Evolutionary conservation across 2,797 vertebrate species (phyloP), one percentile per base, ranked within the genome.

Genomic region (Acridotheres tristis): DNA sequence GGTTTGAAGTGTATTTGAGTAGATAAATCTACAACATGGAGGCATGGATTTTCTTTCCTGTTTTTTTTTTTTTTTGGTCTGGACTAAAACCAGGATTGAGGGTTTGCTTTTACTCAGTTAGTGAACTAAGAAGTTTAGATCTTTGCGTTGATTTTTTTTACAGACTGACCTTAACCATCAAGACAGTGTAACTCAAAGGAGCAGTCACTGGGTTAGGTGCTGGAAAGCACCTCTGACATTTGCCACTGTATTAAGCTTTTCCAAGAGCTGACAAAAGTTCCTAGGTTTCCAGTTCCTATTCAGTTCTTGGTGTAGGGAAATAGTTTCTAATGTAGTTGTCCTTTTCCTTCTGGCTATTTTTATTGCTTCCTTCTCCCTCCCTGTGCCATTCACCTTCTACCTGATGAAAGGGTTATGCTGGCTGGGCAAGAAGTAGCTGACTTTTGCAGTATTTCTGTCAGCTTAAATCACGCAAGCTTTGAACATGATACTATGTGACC

Each of bases 11-110:
- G 4, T 55, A 26, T 85, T 86, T 89, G 29, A 48, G 12, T 32
- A 58, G n/a, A n/a, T 78, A 59, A 82, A 66, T 73, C 13, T 50
- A 9, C 29, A 53, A 6, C 4, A 5, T 19, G 23, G 32, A 84
- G 8, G 3, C 13, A 32, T 10, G 11, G 36, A 9, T 29, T 16
- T 25, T 42, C 10, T 8, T 10, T 9, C 32, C 10, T 10, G 34
- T 9, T 1, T 6, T 9, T 8, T 1, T 15, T 8, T 6, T 0
- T 22, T 3, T 2, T 11, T 11, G 3, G 5, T 51, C 34, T 78
- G 9, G 9, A 21, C 79, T 82, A 79, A 87, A 82, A 57, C 4
- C 11, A 42, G 10, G 11, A 32, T 58, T 36, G 11, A 51, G 20
- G 4, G 6, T 68, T 81, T 69, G 7, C 22, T 73, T 73, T 68